These are phyloP conservation scores for Cisticola juncidis DNA, from an alignment of 2,113 vertebrate genomes.

Conservation along the genomic window DNA sequence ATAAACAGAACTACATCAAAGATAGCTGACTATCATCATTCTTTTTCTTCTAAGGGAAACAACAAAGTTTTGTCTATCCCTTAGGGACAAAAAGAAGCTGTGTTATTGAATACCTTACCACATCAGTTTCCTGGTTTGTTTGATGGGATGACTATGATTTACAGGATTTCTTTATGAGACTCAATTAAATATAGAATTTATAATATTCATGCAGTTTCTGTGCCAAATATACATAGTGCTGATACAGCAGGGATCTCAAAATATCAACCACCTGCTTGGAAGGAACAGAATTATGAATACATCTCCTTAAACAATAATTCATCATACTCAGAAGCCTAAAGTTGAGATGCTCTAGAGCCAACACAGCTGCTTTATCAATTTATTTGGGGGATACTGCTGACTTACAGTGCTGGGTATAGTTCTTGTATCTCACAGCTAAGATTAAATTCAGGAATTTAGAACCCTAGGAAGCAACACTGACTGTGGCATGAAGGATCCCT, in stretches of 20 bases:
- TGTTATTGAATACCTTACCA: not conserved
- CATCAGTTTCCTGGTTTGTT: slow-evolving; percentile 27
- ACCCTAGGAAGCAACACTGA: not conserved
- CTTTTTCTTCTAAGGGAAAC: not conserved
- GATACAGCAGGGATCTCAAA: slow-evolving; percentile 65
- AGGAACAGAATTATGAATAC: slow-evolving; percentile 51
- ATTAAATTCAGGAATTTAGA: not conserved
- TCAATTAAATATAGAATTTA: slow-evolving; percentile 59
- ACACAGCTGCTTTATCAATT: slow-evolving; percentile 59
- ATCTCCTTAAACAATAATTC: slow-evolving; percentile 67
- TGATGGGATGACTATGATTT: slow-evolving; percentile 56
- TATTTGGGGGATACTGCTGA: slow-evolving; percentile 31
- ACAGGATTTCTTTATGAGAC: slow-evolving; percentile 46
- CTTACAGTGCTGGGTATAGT: not conserved
- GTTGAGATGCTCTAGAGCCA: slow-evolving; percentile 51
- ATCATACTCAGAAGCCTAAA: slow-evolving; percentile 59
- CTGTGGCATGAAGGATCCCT: not conserved
- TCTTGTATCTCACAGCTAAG: not conserved
- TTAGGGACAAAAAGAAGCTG: not conserved
- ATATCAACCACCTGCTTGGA: slow-evolving; percentile 68
- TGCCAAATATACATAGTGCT: slow-evolving; percentile 66
- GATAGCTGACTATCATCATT: not conserved
- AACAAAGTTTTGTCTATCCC: not conserved
- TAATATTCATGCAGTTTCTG: slow-evolving; percentile 56
- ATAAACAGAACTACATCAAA: not conserved